These are phyloP conservation scores for Coregonus suidteri DNA, from an alignment of 2,797 vertebrate genomes.

Conservation along the genomic window DNA sequence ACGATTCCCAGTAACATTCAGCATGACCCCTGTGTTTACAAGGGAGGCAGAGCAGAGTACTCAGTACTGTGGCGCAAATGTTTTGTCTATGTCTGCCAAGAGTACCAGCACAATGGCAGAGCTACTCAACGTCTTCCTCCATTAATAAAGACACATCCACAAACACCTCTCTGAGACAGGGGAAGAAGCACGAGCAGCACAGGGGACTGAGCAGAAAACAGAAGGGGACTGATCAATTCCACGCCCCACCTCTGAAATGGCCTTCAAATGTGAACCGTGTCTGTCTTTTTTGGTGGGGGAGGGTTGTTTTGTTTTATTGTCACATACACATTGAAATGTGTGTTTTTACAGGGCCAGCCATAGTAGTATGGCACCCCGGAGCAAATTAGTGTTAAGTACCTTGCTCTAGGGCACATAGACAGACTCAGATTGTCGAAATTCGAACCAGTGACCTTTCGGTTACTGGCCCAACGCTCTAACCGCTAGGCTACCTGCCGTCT, in stretches of 20 bases:
- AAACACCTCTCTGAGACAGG: conserved; percentile 19
- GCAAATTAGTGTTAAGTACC: too few species aligned
- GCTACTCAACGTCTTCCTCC: conserved; percentile 22
- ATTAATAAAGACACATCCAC: conserved; percentile 15
- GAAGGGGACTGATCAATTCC: conserved; percentile 63
- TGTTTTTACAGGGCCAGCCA: too few species aligned
- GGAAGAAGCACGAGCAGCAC: not conserved
- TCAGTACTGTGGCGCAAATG: not conserved
- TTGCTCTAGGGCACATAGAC: too few species aligned
- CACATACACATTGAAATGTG: too few species aligned
- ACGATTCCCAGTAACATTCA: not conserved
- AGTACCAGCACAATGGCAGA: conserved; percentile 20
- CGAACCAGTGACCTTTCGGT: too few species aligned
- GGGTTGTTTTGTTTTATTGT: too few species aligned
- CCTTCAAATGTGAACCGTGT: conserved; percentile 74
- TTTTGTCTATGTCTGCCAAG: conserved; percentile 17
- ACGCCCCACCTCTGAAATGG: conserved; percentile 70
- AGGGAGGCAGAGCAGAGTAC: too few species aligned
- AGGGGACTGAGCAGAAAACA: too few species aligned
- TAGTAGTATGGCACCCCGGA: too few species aligned
- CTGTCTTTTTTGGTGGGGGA: conserved; percentile 30
- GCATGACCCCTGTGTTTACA: conserved; percentile 1
- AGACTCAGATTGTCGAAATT: too few species aligned
- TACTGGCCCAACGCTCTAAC: too few species aligned
- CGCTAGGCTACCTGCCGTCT: not conserved